A percentile compares a stretch with the other conserved stretches of the same genome.
phyloP scores from a whole-genome alignment of 2,888 invertebrate genomes.

The Pterostichus niger region DNA sequence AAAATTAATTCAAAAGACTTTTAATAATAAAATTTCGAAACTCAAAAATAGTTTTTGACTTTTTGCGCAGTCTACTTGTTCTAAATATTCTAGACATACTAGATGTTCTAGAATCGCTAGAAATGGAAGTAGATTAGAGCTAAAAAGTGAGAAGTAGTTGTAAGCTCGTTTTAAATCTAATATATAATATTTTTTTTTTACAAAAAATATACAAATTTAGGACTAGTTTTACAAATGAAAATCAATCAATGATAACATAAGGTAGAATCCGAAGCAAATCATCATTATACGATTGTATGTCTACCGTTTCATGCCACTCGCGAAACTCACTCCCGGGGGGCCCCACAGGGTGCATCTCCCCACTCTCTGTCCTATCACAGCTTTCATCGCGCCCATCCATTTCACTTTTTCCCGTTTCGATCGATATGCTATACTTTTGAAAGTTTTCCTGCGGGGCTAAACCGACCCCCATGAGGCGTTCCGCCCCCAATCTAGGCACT shows the following conservation, averaged over 20 bases:
- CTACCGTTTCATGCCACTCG: slow-evolving; percentile 95
- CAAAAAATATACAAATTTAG: slow-evolving; percentile 11
- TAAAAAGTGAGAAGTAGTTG: background rate
- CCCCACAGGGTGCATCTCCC: no score
- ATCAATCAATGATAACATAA: slow-evolving; percentile 96
- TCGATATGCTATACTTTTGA: slow-evolving; percentile 76
- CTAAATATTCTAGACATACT: no score
- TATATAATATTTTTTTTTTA: slow-evolving; percentile 28
- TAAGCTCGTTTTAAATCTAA: background rate
- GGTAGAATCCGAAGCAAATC: slow-evolving; percentile 94
- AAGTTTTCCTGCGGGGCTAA: slow-evolving; percentile 73
- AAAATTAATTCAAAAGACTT: no score
- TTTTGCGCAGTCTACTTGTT: background rate
- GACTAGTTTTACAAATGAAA: slow-evolving; percentile 20
- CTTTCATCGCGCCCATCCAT: slow-evolving; percentile 5
- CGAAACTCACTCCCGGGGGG: slow-evolving; percentile 81
- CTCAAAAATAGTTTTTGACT: background rate
- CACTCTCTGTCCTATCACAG: slow-evolving; percentile 65
- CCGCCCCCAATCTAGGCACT: slow-evolving; percentile 77
- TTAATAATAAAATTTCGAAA: background rate
- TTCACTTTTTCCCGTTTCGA: slow-evolving; percentile 66
- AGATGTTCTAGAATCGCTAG: no score
- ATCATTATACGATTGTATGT: slow-evolving; percentile 86
- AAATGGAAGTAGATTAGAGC: background rate
- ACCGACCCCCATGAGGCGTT: slow-evolving; percentile 72